Base-by-base conservation (phyloP, 2,113 vertebrate genomes). In the Coptodon bakossiorum region DNA sequence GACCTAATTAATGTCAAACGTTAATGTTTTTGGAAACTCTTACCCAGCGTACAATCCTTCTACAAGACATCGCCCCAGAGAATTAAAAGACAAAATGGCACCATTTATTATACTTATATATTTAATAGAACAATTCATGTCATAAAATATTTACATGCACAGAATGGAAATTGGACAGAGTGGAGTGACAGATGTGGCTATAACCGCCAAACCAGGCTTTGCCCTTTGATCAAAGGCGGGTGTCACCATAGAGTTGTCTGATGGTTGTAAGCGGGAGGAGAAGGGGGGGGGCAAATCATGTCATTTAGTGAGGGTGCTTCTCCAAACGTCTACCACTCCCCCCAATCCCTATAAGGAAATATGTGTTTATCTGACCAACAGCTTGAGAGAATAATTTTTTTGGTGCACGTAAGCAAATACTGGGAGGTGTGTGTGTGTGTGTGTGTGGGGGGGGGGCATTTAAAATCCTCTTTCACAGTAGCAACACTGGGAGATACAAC, bases 131-230 rank as follows among this genome's bases (percentile, higher is more conserved):
- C 88, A 91, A 90, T 93, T 93, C 86, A 90, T 86, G 76, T 94
- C 85, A 91, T 95, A 84, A 95, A 94, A 94, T 95, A 95, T 96
- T 93, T 95, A 95, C 94, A 95, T 91, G 92, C 92, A 88, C 71
- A 92, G 89, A 92, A 90, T 88, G 89, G 87, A 86, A 88, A 84
- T 7, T 5, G 45, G 91, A 89, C 87, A 90, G 59, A 85, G 78
- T n/a, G 56, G 87, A 88, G 86, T 85, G 87, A 94, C 90, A 90
- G 91, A 94, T 94, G 92, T 92, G 94, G 52, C 76, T 71, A 86
- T 92, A 90, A 94, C 91, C 80, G 88, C 82, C 84, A 93, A 86
- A 92, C 79, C 86, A 76, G 91, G 86, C 87, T 91, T 83, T 81
- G 88, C 89, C 90, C 84, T 80, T 80, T 90, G 88, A 94, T 94